Evolutionary conservation across 2,888 invertebrate genomes (phyloP).

Genomic region (Loripinus fragilis): DNA sequence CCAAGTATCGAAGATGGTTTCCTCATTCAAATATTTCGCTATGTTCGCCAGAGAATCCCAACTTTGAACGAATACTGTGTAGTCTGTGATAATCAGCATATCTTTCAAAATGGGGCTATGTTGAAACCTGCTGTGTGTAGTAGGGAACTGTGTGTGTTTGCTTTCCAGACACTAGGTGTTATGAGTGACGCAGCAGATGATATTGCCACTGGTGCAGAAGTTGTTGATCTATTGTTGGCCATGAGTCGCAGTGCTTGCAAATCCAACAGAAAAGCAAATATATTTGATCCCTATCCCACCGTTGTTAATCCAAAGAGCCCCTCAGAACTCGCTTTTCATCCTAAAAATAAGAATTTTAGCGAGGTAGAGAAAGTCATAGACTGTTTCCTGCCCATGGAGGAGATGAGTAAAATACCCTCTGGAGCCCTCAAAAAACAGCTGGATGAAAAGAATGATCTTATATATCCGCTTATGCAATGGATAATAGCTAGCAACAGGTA

Average conservation of each 20-base stretch:
- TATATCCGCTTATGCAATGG: slow-evolving; percentile 80
- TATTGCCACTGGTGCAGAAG: slow-evolving; percentile 78
- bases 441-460: slow-evolving; percentile 64
- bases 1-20: slow-evolving; percentile 64
- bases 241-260: slow-evolving; percentile 77
- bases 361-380: slow-evolving; percentile 63
- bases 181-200: slow-evolving; percentile 79
- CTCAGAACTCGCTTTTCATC: slow-evolving; percentile 71
- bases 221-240: slow-evolving; percentile 78
- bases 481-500: slow-evolving; percentile 80
- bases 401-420: slow-evolving; percentile 65
- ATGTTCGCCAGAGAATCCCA: slow-evolving; percentile 75
- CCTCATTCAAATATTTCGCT: slow-evolving; percentile 72
- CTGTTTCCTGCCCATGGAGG: slow-evolving; percentile 64
- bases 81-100: slow-evolving; percentile 80
- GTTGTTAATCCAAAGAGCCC: slow-evolving; percentile 76
- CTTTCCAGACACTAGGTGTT: slow-evolving; percentile 79
- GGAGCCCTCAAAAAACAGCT: slow-evolving; percentile 68
- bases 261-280: slow-evolving; percentile 68
- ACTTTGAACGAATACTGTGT: slow-evolving; percentile 80
- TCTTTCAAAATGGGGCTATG: slow-evolving; percentile 81
- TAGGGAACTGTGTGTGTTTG: slow-evolving; percentile 79
- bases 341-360: slow-evolving; percentile 74
- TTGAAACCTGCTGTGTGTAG: slow-evolving; percentile 80
- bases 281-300: slow-evolving; percentile 80